A percentile compares a stretch with the other conserved stretches of the same genome.
Evolutionary conservation across 2,113 vertebrate genomes (phyloP).

Genomic region (Dolichallabes microphthalmus): DNA sequence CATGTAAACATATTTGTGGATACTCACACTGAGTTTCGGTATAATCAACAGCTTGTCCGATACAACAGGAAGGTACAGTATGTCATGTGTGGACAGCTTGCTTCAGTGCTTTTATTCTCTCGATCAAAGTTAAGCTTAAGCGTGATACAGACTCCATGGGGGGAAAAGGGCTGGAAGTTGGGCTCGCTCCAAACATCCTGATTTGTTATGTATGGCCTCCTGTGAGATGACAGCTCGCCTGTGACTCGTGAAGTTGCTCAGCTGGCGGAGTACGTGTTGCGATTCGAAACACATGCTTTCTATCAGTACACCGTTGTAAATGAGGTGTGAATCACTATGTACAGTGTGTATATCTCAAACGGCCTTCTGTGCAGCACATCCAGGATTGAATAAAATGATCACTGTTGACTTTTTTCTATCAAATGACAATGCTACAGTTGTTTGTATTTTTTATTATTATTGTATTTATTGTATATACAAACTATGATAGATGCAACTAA

Average conservation of each 20-base stretch:
- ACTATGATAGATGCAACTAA: not conserved
- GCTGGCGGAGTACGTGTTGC: slow-evolving; percentile 14
- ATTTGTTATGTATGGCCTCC: slow-evolving; percentile 22
- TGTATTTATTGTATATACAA: not conserved
- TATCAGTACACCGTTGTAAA: slow-evolving; percentile 33
- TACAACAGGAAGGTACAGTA: slow-evolving; percentile 19
- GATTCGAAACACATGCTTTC: slow-evolving; percentile 30
- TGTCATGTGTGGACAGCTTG: slow-evolving; percentile 11
- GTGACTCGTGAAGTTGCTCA: slow-evolving; percentile 2
- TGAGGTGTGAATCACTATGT: slow-evolving; percentile 37
- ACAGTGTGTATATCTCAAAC: slow-evolving; percentile 12
- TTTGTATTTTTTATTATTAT: not conserved
- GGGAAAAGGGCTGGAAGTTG: not conserved
- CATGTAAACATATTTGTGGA: slow-evolving; percentile 24
- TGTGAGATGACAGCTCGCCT: slow-evolving; percentile 14
- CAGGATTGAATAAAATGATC: slow-evolving; percentile 4
- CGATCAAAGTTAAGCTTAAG: not conserved
- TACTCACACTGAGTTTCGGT: slow-evolving; percentile 7
- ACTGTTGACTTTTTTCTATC: not conserved
- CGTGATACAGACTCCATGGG: not conserved
- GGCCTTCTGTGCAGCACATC: slow-evolving; percentile 25
- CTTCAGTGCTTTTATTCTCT: slow-evolving; percentile 23
- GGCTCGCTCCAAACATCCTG: not conserved
- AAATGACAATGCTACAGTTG: slow-evolving; percentile 4
- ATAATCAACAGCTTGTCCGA: not conserved